Evolutionary conservation across 2,888 invertebrate genomes (phyloP), one percentile per base, ranked within the genome.

Genomic region (Drosophila prolongata): DNA sequence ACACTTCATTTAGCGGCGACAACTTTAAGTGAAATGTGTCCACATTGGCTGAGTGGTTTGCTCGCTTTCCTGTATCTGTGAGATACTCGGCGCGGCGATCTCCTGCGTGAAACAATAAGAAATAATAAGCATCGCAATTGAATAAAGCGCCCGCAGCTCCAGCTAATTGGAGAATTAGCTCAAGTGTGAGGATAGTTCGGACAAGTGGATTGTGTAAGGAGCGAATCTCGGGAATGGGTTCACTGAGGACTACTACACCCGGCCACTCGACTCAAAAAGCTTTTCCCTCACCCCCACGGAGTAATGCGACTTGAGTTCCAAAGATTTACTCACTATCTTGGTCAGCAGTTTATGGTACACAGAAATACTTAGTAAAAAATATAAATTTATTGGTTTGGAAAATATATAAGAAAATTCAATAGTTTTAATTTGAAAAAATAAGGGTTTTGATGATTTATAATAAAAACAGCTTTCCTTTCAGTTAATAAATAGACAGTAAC

Each of bases 11-110:
- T 88, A 77, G 84, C 84, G 68, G 77, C 75, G 87, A 85, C 87
- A 85, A 86, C 75, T 80, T 85, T 86, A 85, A 85, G 84, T 83
- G 84, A 86, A 85, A 89, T 88, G 84, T 86, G 87, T 88, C 82
- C 82, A 82, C 85, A 87, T 78, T 66, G 66, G 66, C 56, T 81
- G 79, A 82, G 82, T 82, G 77, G 42, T 74, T 75, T 55, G 56
- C 58, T 49, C 66, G 68, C 66, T 46, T 66, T 67, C 66, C 66
- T 46, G 65, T 46, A 60, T 69, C 58, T 55, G 53, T 68, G 49
- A 56, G 53, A 61, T 61, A 43, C 38, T 55, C 47, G 43, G 19
- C 27, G 27, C 16, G 37, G 24, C 42, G 47, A 27, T 47, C 68
- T 65, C 53, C 14, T 58, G 49, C 42, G 38, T 44, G 53, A 52